Evolutionary conservation across 1,140 invertebrate genomes (phyloP).

Genomic region (Drosophila repleta): DNA sequence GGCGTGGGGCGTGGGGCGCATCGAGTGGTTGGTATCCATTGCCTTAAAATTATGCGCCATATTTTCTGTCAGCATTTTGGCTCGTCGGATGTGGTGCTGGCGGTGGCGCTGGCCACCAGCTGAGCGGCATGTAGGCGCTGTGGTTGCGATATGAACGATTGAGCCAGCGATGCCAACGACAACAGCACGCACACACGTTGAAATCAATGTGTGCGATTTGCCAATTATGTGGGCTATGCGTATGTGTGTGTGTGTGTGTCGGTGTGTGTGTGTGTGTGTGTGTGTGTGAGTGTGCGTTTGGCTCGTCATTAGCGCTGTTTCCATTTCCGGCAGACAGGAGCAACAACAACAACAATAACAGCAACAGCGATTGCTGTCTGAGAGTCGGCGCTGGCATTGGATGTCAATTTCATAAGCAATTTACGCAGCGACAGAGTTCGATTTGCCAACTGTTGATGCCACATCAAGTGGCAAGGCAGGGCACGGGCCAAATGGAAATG

Average conservation of each 20-base stretch:
- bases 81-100: slow-evolving; percentile 63
- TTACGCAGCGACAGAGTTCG: slow-evolving; percentile 64
- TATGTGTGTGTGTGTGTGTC: slow-evolving; percentile 20
- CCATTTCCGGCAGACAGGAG: slow-evolving; percentile 76
- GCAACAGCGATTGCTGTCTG: slow-evolving; percentile 14
- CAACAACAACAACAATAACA: slow-evolving; percentile 30
- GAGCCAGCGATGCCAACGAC: slow-evolving; percentile 55
- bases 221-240: slow-evolving; percentile 73
- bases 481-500: slow-evolving; percentile 8
- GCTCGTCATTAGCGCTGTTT: slow-evolving; percentile 78
- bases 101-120: slow-evolving; percentile 3
- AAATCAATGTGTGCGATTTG: slow-evolving; percentile 81
- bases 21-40: slow-evolving; percentile 42
- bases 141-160: slow-evolving; percentile 65
- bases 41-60: slow-evolving; percentile 79
- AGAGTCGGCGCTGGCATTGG: slow-evolving; percentile 38
- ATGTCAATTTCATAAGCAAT: slow-evolving; percentile 81
- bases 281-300: slow-evolving; percentile 37
- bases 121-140: slow-evolving; percentile 23
- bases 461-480: slow-evolving; percentile 15
- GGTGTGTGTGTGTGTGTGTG: slow-evolving; percentile 14
- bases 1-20: not conserved
- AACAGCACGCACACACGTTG: slow-evolving; percentile 65
- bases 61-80: slow-evolving; percentile 56
- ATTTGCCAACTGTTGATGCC: slow-evolving; percentile 75